Base-by-base conservation (phyloP, 1,140 invertebrate genomes). In the Lasaia peninsularis region DNA sequence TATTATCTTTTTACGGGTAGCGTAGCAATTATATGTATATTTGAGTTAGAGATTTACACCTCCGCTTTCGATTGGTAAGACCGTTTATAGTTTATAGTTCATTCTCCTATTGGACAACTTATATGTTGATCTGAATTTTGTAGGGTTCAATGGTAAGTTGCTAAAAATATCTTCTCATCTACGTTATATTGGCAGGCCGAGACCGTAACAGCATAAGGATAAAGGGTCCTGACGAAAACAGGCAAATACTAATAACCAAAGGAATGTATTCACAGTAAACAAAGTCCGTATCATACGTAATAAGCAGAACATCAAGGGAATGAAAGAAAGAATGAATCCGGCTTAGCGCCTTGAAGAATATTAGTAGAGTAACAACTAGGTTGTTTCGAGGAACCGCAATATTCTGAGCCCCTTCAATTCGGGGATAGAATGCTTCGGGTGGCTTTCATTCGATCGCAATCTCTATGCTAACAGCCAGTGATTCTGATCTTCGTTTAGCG, bases 401-500 rank as follows among this genome's bases (percentile, higher is more conserved):
- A 84, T 84, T 75, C 72, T 65, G 63, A 68, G 67, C 78, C 78
- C 75, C 79, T 48, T 83, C 80, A 73, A 85, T 82, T 81, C 77
- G 59, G 70, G 77, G 80, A 85, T 86, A 78, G 77, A 85, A 84
- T 85, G 82, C 81, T 82, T 78, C 64, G 74, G 72, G 69, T 77
- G 79, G 80, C 81, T 80, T 83, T 82, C 80, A 86, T 82, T 86
- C 80, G 85, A 88, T 88, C 73, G 80, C 85, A 88, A 88, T 88
- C 83, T 88, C 85, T 88, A 88, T 88, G 85, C 85, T 88, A 88
- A 88, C 82, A 86, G 83, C 83, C 79, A 82, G 85, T 81, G 85
- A 88, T 88, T 88, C 83, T 82, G 85, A 88, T 88, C 85, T 88
- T 88, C 85, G 85, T 86, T 88, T 88, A 88, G 81, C 85, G 81